Conservation (phyloP, 2,797 vertebrate genomes). For the Coregonus ussuriensis region DNA sequence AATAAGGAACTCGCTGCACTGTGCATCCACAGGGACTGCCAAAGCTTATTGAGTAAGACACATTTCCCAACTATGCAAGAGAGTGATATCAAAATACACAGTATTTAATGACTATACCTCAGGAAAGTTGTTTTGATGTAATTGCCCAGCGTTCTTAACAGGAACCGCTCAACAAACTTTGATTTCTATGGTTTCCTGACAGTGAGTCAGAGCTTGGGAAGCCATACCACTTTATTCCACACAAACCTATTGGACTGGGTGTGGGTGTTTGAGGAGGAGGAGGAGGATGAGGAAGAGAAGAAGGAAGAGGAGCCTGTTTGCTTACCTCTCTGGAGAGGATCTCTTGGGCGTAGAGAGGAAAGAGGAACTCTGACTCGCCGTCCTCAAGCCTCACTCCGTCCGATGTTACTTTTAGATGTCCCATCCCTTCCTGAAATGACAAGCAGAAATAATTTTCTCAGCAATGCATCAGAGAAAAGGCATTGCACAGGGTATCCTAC, state of each 20-base stretch:
- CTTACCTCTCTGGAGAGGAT: slow-evolving; percentile 92
- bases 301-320: slow-evolving; percentile 19
- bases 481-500: not conserved
- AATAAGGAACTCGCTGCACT: slow-evolving; percentile 59
- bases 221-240: slow-evolving; percentile 19
- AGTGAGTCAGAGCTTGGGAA: slow-evolving; percentile 20
- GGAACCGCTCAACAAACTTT: slow-evolving; percentile 18
- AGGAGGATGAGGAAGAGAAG: slow-evolving; percentile 1
- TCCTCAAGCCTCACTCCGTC: slow-evolving; percentile 88
- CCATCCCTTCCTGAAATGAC: slow-evolving; percentile 88
- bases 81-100: slow-evolving; percentile 15
- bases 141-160: slow-evolving; percentile 27
- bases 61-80: slow-evolving; percentile 31
- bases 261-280: slow-evolving; percentile 23
- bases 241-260: slow-evolving; percentile 14
- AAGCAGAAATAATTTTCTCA: slow-evolving; percentile 18
- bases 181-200: slow-evolving; percentile 28
- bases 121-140: slow-evolving; percentile 11
- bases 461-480: not conserved
- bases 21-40: slow-evolving; percentile 47
- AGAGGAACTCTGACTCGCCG: slow-evolving; percentile 93
- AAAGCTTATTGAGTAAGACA: slow-evolving; percentile 53
- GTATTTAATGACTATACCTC: slow-evolving; percentile 13
- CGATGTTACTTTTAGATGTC: slow-evolving; percentile 83
- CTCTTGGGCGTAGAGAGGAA: slow-evolving; percentile 90